Percentiles rank a stretch among this genome's conserved stretches.
Evolutionary conservation across 2,113 vertebrate genomes (phyloP).

Genomic region (Callospermophilus lateralis): DNA sequence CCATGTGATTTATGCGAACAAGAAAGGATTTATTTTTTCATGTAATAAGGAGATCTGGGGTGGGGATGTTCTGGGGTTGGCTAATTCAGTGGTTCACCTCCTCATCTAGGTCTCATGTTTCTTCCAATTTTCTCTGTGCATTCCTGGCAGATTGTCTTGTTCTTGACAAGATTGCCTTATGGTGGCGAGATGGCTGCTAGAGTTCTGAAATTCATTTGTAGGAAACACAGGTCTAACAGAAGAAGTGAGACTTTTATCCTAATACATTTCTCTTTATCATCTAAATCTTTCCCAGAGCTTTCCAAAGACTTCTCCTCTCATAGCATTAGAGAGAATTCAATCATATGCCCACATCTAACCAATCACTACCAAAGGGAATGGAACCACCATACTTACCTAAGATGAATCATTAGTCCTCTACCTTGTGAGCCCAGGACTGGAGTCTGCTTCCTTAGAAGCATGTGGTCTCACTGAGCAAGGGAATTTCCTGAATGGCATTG

Average conservation of each 20-base stretch:
- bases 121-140: neutral
- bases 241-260: conserved; percentile 36
- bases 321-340: conserved; percentile 36
- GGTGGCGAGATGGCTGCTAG: neutral
- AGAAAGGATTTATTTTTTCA: conserved; percentile 42
- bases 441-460: conserved; percentile 16
- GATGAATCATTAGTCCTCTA: neutral
- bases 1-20: conserved; percentile 16
- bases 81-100: neutral
- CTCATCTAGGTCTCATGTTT: neutral
- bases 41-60: neutral
- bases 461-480: neutral
- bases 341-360: neutral
- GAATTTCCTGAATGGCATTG: neutral
- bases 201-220: conserved; percentile 48
- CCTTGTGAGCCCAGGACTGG: neutral
- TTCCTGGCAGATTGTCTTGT: conserved; percentile 21
- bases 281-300: conserved; percentile 2
- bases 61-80: neutral
- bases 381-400: neutral
- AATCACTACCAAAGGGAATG: conserved; percentile 12
- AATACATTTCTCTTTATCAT: conserved; percentile 7
- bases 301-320: conserved; percentile 3
- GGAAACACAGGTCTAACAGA: conserved; percentile 23
- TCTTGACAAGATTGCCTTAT: neutral